phyloP scores from a whole-genome alignment of 2,888 invertebrate genomes.

The Eristalis intricaria region DNA sequence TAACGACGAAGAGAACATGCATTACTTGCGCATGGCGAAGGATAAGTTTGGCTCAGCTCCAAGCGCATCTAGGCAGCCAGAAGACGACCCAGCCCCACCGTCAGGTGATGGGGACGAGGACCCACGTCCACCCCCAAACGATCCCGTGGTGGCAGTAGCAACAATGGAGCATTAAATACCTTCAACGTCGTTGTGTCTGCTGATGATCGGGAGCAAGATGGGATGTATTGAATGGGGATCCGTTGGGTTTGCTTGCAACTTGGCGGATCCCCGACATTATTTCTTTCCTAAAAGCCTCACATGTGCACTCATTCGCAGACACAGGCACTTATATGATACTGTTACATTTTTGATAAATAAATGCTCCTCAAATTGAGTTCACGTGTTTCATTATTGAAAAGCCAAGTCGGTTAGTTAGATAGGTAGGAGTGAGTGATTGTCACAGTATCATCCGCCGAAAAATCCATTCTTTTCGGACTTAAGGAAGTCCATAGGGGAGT shows the following conservation, averaged over 20 bases:
- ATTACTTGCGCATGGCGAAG: slow-evolving; percentile 77
- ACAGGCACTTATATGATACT: slow-evolving; percentile 27
- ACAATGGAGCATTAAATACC: slow-evolving; percentile 77
- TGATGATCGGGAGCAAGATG: not conserved
- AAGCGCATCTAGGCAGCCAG: slow-evolving; percentile 75
- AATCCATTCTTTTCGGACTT: no score
- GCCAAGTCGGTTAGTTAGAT: no score
- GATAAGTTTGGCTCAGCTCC: slow-evolving; percentile 75
- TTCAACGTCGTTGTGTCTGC: not conserved
- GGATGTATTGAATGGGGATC: slow-evolving; percentile 55
- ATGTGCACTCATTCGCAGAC: slow-evolving; percentile 6
- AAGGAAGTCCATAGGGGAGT: no score
- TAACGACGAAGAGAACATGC: slow-evolving; percentile 86
- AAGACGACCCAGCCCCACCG: slow-evolving; percentile 78
- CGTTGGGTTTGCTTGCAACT: slow-evolving; percentile 30
- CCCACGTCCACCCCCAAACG: slow-evolving; percentile 76
- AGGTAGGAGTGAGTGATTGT: no score
- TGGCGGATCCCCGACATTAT: slow-evolving; percentile 47
- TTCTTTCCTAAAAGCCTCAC: not conserved
- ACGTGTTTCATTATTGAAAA: no score
- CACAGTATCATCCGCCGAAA: no score
- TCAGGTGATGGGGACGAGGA: slow-evolving; percentile 78
- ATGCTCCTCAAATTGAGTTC: slow-evolving; percentile 17
- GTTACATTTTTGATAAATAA: slow-evolving; percentile 65
- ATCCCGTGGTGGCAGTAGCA: slow-evolving; percentile 82